Evolutionary conservation across 2,797 vertebrate species (phyloP).

Genomic region (Champsocephalus esox): DNA sequence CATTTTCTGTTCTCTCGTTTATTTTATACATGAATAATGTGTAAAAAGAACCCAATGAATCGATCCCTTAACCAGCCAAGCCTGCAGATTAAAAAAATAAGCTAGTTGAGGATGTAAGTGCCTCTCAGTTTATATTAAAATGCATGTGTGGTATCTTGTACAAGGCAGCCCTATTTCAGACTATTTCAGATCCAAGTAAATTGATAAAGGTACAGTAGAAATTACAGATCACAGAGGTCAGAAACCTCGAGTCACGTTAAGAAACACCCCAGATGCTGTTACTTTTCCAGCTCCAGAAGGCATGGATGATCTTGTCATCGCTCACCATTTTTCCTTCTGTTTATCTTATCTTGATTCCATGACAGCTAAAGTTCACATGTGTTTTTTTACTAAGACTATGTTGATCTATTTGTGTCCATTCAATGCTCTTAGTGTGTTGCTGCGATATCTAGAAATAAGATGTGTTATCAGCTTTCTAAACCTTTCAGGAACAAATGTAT

Average conservation of each 20-base stretch:
- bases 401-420: background rate
- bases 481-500: too few relatives aligned
- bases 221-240: slow-evolving; percentile 38
- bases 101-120: background rate
- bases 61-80: background rate
- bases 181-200: slow-evolving; percentile 22
- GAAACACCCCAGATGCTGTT: slow-evolving; percentile 20
- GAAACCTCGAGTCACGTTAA: slow-evolving; percentile 9
- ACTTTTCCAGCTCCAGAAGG: slow-evolving; percentile 14
- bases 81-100: slow-evolving; percentile 14
- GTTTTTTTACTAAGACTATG: slow-evolving; percentile 12
- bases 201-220: slow-evolving; percentile 10
- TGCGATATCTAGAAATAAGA: background rate
- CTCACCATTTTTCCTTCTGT: slow-evolving; percentile 11
- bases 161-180: slow-evolving; percentile 7
- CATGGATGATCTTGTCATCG: background rate
- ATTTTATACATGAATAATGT: slow-evolving; percentile 11
- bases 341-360: slow-evolving; percentile 54
- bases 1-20: slow-evolving; percentile 2
- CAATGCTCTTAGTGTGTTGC: background rate
- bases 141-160: slow-evolving; percentile 23
- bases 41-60: background rate
- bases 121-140: slow-evolving; percentile 21
- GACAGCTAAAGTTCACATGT: slow-evolving; percentile 44
- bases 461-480: background rate